Base-by-base conservation (phyloP, 1,140 invertebrate species). In the Cataglyphis hispanica region DNA sequence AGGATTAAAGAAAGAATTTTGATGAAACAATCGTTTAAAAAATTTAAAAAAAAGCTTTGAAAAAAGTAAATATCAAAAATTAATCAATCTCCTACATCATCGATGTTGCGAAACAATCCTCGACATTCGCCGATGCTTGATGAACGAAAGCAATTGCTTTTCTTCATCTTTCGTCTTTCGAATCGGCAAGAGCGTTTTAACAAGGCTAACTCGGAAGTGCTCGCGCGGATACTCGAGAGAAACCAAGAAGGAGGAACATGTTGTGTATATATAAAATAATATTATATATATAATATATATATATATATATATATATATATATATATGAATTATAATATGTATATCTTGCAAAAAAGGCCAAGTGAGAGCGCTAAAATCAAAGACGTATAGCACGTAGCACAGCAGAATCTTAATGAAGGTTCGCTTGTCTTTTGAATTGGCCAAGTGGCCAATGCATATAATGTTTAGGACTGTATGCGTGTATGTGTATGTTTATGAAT, bases 351-450 rank as follows among this genome's bases (percentile, higher is more conserved):
- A 88, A 83, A 86, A 86, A 86, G 85, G 83, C 74, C 64, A 90
- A 87, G 89, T 87, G 80, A 84, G 87, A 90, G 87, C 84, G 76
- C 74, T 85, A 85, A 85, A 85, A 85, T 85, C 74, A 85, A 85
- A 85, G 84, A 85, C 37, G 75, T 85, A 70, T 78, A 89, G 88
- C 88, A 88, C 77, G 84, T 78, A 89, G 88, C 84, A 89, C 64
- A 89, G 88, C 87, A 84, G 46, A 85, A 61, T 78, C 63, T 85
- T 80, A 78, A 85, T 50, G 63, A 75, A 78, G 85, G 85, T 67
- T 84, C 43, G 56, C 75, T 77, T 58, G 72, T 40, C 27, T 85
- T 60, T 86, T 27, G 13, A 80, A 81, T 72, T 60, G 46, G 34
- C 50, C 50, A 81, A 81, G 50, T 67, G 16, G 34, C 53, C 67